Evolutionary conservation across 2,797 vertebrate species (phyloP), one percentile per base, ranked within the genome.

Genomic region (Lithobates sylvaticus): DNA sequence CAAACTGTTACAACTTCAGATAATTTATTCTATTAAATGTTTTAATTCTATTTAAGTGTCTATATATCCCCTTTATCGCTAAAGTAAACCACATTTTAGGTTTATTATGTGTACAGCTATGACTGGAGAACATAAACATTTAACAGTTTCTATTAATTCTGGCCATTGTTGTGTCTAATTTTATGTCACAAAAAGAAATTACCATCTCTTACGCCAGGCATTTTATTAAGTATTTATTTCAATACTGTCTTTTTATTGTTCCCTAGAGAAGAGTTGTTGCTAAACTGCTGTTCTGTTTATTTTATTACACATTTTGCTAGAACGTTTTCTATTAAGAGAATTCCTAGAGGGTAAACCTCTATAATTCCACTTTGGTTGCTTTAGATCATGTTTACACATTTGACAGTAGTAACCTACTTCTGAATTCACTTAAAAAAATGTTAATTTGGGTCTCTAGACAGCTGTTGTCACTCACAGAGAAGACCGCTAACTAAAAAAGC

Each of bases 61-160:
- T 26, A n/a, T n/a, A 65, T 18, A 78, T 65, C 15, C 36, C 32
- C 34, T 32, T 79, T 29, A 32, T 26, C 27, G 65, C 27, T 67
- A 65, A 65, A 65, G 64, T 47, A 29, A 69, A 27, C 42, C 42
- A 79, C 36, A 69, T 79, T 23, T 47, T 47, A 44, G 23, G 29
- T 80, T 44, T 69, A 80, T 47, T 68, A 18, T 54, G 44, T 67
- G 67, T 78, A 26, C n/a, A 29, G 10, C 54, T 69, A 69, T 27
- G 47, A 67, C 65, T 68, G 27, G 27, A 21, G 16, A 80, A 44
- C 44, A 54, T 70, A 47, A 21, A 79, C 42, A 47, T 69, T 68
- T 80, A 68, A 47, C 16, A 80, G 78, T 80, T 69, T 80, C 42
- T 50, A 69, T 80, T 68, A 80, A 80, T 80, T 80, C 78, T 23